Conservation (phyloP, 2,888 invertebrate species). For the Ecliptopera silaceata region DNA sequence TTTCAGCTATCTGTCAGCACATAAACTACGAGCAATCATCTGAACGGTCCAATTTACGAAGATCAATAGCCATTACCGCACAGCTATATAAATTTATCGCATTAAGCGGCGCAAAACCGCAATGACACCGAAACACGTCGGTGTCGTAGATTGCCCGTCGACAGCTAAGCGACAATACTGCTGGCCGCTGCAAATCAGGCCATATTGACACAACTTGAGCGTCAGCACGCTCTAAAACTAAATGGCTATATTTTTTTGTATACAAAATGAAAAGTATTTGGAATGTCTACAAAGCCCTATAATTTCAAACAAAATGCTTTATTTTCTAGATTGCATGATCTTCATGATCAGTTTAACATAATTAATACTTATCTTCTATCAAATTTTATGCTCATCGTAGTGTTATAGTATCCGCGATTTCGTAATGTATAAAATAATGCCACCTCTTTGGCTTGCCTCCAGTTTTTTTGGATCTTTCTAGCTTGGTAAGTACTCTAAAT, state of each 20-base stretch:
- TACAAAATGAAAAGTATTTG: no score
- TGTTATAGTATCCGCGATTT: no score
- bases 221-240: not conserved
- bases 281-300: no score
- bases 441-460: no score
- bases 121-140: conserved; percentile 19
- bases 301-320: no score
- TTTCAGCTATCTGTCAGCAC: conserved; percentile 8
- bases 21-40: conserved; percentile 15
- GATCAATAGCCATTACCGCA: conserved; percentile 22
- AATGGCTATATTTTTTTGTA: not conserved
- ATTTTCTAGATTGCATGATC: no score
- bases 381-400: no score
- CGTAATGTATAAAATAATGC: no score
- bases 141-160: conserved; percentile 11
- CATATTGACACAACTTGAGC: conserved; percentile 7
- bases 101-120: conserved; percentile 22
- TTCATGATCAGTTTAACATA: no score
- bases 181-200: conserved; percentile 7
- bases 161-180: conserved; percentile 9
- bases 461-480: no score
- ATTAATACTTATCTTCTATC: no score
- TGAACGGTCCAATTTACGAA: conserved; percentile 8
- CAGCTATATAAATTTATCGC: conserved; percentile 15
- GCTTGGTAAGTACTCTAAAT: not conserved